phyloP scores from a whole-genome alignment of 2,888 invertebrate species.

The Euzetes globulus region DNA sequence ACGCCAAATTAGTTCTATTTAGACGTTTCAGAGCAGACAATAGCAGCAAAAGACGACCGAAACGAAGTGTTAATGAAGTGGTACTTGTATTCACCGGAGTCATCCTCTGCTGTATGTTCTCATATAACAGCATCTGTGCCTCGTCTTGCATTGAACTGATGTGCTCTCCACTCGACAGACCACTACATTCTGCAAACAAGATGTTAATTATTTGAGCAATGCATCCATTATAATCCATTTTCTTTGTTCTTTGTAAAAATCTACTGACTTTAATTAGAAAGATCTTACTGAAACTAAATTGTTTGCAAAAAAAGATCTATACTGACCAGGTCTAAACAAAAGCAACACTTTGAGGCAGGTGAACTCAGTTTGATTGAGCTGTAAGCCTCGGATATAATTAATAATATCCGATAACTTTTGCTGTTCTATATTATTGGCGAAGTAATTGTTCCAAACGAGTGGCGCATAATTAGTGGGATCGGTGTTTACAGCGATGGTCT shows the following conservation, averaged over 20 bases:
- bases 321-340: slow-evolving; percentile 72
- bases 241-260: too few species aligned
- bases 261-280: too few species aligned
- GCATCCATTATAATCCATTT: too few species aligned
- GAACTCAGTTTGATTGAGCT: slow-evolving; percentile 72
- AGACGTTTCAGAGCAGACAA: slow-evolving; percentile 56
- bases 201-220: too few species aligned
- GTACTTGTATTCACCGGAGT: slow-evolving; percentile 30
- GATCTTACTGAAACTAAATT: neutral
- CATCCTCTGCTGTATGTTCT: slow-evolving; percentile 47
- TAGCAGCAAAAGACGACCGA: slow-evolving; percentile 65
- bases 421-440: slow-evolving; percentile 19
- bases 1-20: slow-evolving; percentile 35
- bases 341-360: slow-evolving; percentile 75
- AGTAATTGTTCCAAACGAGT: slow-evolving; percentile 23
- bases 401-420: slow-evolving; percentile 56
- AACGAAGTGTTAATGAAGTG: slow-evolving; percentile 50
- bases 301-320: neutral
- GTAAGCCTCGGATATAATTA: slow-evolving; percentile 57
- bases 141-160: slow-evolving; percentile 66
- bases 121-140: slow-evolving; percentile 66
- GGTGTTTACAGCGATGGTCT: neutral
- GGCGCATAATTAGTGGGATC: neutral
- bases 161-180: slow-evolving; percentile 56
- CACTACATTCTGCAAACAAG: slow-evolving; percentile 54